Conservation (phyloP, 2,797 vertebrate species). For the Acomys russatus region DNA sequence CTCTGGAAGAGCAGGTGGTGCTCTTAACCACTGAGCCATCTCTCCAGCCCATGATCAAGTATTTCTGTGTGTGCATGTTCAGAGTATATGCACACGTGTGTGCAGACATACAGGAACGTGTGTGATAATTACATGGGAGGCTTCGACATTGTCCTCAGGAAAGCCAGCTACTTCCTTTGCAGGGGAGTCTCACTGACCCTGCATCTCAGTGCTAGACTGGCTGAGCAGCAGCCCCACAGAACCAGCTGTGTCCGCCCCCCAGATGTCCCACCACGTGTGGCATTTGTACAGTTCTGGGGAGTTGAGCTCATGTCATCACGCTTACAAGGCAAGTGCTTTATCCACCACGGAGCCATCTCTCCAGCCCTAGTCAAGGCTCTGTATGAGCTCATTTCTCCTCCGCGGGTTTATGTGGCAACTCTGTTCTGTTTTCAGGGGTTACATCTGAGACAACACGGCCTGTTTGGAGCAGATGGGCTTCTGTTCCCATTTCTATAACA, state of each 20-base stretch:
- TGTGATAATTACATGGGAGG: neutral
- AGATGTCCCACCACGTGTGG: neutral
- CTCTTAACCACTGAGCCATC: too few species aligned
- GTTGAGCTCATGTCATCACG: neutral
- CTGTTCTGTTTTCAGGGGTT: neutral
- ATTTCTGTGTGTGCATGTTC: too few species aligned
- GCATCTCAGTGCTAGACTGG: neutral
- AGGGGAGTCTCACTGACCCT: neutral
- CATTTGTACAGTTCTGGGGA: neutral
- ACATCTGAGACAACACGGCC: neutral
- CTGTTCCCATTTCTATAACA: rapidly evolving
- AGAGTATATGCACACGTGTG: neutral
- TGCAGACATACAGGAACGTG: neutral
- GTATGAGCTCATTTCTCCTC: neutral
- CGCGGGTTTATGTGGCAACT: neutral
- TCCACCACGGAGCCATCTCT: neutral
- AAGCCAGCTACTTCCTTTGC: neutral
- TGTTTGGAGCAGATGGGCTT: neutral
- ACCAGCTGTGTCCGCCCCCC: neutral
- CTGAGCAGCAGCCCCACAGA: neutral
- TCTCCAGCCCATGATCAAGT: too few species aligned
- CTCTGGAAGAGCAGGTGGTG: too few species aligned
- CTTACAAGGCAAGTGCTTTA: neutral
- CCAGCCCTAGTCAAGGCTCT: too few species aligned
- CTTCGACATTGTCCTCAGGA: neutral